Base-by-base conservation (phyloP, 2,797 vertebrate species). In the Anisognathus igniventris region DNA sequence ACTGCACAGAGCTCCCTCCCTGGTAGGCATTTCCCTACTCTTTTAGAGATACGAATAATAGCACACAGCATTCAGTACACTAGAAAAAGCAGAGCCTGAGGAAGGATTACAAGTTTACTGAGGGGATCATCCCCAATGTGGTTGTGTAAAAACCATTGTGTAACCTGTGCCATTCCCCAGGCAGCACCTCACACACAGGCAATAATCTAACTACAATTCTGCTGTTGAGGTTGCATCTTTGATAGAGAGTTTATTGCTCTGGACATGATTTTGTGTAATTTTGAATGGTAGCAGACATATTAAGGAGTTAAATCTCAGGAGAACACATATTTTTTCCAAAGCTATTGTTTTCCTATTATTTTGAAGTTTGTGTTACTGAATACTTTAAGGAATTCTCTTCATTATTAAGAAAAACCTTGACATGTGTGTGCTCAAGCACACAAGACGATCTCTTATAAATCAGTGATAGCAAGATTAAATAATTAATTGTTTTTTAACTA, bases 131-230 rank as follows among this genome's bases (percentile, higher is more conserved):
- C 22, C 13, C 68, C 47, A 53, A 3, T 0, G 3, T 0, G 48
- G 8, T 6, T 3, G 1, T 20, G 15, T 40, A 35, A 53, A 86
- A 90, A 40, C 1, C 5, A 6, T 31, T 2, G 2, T 3, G 6
- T 14, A 77, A 58, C 25, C 22, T n/a, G 39, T 50, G 24, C 5
- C 23, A 35, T 45, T 78, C 16, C 2, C 4, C 4, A 5, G 33
- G 25, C 20, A 76, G 31, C 21, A 14, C 8, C 18, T 37, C 22
- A 31, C 10, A 37, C 6, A 16, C 0, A 0, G 8, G 24, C 7
- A 18, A 24, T 4, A 24, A 28, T 11, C 18, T 12, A 60, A 80
- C 12, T 6, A 6, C 10, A 66, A 12, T 33, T 14, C 27, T 70
- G 1, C 8, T 53, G 25, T 14, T 58, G 18, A 65, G 17, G n/a